Evolutionary conservation across 2,113 vertebrate genomes (phyloP).

Genomic region (Podarcis raffonei): DNA sequence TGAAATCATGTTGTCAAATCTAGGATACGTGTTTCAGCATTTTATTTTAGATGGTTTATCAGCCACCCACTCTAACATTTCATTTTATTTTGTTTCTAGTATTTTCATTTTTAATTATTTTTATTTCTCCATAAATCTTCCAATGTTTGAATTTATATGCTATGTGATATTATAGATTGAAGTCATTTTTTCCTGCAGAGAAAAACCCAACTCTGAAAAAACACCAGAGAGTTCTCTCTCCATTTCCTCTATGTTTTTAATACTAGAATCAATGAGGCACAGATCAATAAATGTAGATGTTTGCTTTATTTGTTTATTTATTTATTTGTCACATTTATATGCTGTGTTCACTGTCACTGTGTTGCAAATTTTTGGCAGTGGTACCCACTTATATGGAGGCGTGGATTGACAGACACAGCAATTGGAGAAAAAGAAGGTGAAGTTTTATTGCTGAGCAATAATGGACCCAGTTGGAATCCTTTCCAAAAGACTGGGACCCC

Average conservation of each 20-base stretch:
- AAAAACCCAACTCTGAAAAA: not conserved
- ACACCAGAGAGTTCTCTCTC: not conserved
- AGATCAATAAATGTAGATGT: not conserved
- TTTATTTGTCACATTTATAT: not conserved
- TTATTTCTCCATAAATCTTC: conserved; percentile 12
- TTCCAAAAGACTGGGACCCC: too few species aligned
- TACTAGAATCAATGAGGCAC: conserved; percentile 30
- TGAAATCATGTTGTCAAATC: not conserved
- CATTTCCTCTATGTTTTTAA: not conserved
- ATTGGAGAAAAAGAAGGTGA: too few species aligned
- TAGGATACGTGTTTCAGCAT: not conserved
- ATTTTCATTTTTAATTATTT: conserved; percentile 21
- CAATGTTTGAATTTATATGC: not conserved
- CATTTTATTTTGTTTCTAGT: conserved; percentile 11
- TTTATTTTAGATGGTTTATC: conserved; percentile 3
- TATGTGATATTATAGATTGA: not conserved
- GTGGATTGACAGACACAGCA: too few species aligned
- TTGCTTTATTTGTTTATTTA: not conserved
- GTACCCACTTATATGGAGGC: too few species aligned
- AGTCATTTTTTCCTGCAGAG: not conserved
- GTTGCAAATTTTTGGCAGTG: too few species aligned
- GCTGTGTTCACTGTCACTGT: not conserved
- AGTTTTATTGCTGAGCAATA: too few species aligned
- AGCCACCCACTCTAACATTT: conserved; percentile 8
- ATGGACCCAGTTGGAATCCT: too few species aligned